Conservation (phyloP, 2,797 vertebrate genomes). For the Characodon lateralis region DNA sequence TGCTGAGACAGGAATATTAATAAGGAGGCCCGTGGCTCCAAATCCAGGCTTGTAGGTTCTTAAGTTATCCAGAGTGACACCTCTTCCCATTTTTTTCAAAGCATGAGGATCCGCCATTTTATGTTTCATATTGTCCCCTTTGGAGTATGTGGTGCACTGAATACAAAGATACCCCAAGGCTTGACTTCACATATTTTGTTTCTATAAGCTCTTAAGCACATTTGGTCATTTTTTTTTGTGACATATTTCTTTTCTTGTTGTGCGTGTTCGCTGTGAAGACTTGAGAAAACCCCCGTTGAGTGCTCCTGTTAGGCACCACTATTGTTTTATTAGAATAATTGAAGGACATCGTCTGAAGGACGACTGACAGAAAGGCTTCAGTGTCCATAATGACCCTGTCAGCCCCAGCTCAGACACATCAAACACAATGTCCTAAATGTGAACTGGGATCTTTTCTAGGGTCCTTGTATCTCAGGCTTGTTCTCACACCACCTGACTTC, state of each 20-base stretch:
- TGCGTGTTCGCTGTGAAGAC: not conserved
- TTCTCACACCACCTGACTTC: slow-evolving; percentile 48
- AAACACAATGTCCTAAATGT: slow-evolving; percentile 14
- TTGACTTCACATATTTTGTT: slow-evolving; percentile 35
- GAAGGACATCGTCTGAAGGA: slow-evolving; percentile 64
- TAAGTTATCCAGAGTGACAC: slow-evolving; percentile 57
- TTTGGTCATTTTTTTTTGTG: slow-evolving; percentile 32
- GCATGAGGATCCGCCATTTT: slow-evolving; percentile 27
- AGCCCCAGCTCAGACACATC: slow-evolving; percentile 18
- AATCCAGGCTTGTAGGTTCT: slow-evolving; percentile 51
- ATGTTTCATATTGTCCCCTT: slow-evolving; percentile 56
- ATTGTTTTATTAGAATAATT: slow-evolving; percentile 30
- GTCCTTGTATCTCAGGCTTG: slow-evolving; percentile 29
- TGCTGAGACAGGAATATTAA: slow-evolving; percentile 79
- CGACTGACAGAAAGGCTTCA: slow-evolving; percentile 39
- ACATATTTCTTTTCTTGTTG: too few species aligned
- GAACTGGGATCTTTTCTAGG: slow-evolving; percentile 1
- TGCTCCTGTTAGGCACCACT: slow-evolving; percentile 15
- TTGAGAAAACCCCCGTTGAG: slow-evolving; percentile 4
- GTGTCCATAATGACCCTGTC: slow-evolving; percentile 30
- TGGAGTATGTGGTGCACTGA: slow-evolving; percentile 20
- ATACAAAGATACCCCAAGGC: slow-evolving; percentile 44
- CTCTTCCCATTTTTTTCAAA: slow-evolving; percentile 34
- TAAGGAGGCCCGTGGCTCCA: slow-evolving; percentile 58
- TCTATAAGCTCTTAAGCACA: slow-evolving; percentile 29